Conservation (phyloP, 2,113 vertebrate genomes). For the Grammomys dolichurus region DNA sequence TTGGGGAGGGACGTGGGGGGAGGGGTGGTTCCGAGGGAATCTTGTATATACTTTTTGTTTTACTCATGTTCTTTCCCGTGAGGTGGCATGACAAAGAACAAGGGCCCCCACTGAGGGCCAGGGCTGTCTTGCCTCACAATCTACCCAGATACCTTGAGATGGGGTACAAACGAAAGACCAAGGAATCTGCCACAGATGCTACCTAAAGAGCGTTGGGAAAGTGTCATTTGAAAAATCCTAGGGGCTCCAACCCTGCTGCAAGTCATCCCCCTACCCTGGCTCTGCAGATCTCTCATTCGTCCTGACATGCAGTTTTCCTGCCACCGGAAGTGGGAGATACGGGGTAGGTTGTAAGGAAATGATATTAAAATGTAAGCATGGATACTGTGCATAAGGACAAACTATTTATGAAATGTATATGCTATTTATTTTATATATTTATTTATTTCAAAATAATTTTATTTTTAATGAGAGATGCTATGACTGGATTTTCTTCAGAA, state of each 20-base stretch:
- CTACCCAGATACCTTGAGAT: conserved; percentile 75
- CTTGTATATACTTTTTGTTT: conserved; percentile 80
- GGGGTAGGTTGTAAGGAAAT: conserved; percentile 74
- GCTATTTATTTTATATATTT: conserved; percentile 99
- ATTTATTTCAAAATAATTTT: conserved; percentile 98
- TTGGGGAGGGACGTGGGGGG: conserved; percentile 75
- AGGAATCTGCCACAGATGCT: conserved; percentile 78
- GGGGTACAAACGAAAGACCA: conserved; percentile 76
- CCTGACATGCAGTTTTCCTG: conserved; percentile 89
- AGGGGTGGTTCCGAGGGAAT: conserved; percentile 76
- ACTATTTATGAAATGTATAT: conserved; percentile 99
- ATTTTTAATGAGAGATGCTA: conserved; percentile 93
- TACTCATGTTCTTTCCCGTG: conserved; percentile 75
- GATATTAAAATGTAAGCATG: conserved; percentile 93
- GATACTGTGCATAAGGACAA: conserved; percentile 96
- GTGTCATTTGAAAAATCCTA: conserved; percentile 60
- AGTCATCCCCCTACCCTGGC: conserved; percentile 71
- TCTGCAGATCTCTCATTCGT: conserved; percentile 83
- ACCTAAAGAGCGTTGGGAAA: conserved; percentile 77
- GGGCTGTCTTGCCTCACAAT: conserved; percentile 42
- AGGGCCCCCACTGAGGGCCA: conserved; percentile 58
- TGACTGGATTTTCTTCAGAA: conserved; percentile 90
- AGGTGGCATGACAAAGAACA: conserved; percentile 76
- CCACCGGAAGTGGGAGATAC: conserved; percentile 79
- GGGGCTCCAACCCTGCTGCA: conserved; percentile 74